Base-by-base conservation (phyloP, 2,113 vertebrate genomes). In the Sisor rabdophorus region DNA sequence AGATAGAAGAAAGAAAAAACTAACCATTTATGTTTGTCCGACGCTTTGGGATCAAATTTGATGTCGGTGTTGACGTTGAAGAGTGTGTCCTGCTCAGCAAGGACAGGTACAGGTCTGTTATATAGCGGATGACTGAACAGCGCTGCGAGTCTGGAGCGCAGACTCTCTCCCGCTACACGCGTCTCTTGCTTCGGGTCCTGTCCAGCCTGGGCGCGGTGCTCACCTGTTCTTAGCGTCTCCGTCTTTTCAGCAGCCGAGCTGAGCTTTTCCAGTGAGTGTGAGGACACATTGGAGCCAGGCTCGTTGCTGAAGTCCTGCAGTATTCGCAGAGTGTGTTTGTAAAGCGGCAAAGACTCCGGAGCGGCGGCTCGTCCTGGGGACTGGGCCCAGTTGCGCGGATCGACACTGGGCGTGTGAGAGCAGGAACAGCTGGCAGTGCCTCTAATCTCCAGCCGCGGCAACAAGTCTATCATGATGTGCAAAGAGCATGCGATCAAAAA, bases 61-160 rank as follows among this genome's bases (percentile, higher is more conserved):
- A 96, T 93, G 90, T 97, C 95, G 20, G 94, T 94, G 88, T 97
- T 96, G 85, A 98, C 94, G 82, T 93, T 95, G 84, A 98, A 98
- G 60, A 98, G 85, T 44, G 94, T 94, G 85, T 98, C 96, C 55
- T 93, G 91, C 4, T 95, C 94, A 0, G 90, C 90, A 24, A 96
- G 89, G 52, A 87, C 30, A 0, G 95, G 94, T 55, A 86, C 52
- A 1, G 88, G 64, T 64, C 86, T 90, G 61, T 83, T 91, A 85
- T 95, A 98, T 0, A 97, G 89, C 4, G 94, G 93, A 71, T 97
- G 95, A 32, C 94, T 83, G 69, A 93, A 97, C 12, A 98, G 91
- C 20, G 92, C 90, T 5, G 90, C 85, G 85, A 98, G 83, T 71
- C 90, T 91, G 53, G 93, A 89, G 9, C 89, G 88, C 19, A 77